These are phyloP conservation scores for Melanostoma mellinum DNA, from an alignment of 2,888 invertebrate genomes.

Conservation along the genomic window DNA sequence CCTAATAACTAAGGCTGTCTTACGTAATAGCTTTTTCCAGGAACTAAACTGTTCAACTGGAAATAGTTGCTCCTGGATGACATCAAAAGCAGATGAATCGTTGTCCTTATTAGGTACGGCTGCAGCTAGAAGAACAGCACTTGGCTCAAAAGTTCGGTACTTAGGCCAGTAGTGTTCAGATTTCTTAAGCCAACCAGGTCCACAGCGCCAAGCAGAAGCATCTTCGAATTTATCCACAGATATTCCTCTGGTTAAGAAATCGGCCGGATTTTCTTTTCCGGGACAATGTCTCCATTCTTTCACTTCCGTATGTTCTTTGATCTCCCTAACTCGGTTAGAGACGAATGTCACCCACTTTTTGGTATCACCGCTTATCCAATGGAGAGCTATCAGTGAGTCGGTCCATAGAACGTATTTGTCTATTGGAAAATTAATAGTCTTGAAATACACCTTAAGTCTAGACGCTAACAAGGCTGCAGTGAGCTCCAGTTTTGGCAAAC, in stretches of 20 bases:
- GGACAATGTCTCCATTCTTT: slow-evolving; percentile 24
- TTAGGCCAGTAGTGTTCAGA: not conserved
- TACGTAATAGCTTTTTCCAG: slow-evolving; percentile 13
- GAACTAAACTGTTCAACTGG: not conserved
- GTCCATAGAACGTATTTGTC: slow-evolving; percentile 4
- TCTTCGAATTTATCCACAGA: slow-evolving; percentile 2
- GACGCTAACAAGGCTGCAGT: not conserved
- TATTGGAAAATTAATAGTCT: not conserved
- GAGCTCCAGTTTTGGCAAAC: not conserved
- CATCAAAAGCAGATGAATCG: not conserved
- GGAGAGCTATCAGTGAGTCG: slow-evolving; percentile 16
- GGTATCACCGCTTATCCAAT: slow-evolving; percentile 8
- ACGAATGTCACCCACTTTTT: slow-evolving; percentile 8
- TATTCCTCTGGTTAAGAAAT: slow-evolving; percentile 10
- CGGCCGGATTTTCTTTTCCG: slow-evolving; percentile 16
- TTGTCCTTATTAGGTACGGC: not conserved
- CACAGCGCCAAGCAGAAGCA: not conserved
- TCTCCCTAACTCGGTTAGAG: not conserved
- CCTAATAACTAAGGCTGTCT: slow-evolving; percentile 2
- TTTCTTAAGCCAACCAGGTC: slow-evolving; percentile 12
- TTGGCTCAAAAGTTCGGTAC: too few species aligned
- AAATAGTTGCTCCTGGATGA: not conserved
- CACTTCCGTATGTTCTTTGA: not conserved
- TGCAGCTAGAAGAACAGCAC: not conserved
- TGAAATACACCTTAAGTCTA: not conserved